These are phyloP conservation scores for Hedychridium roseum DNA, from an alignment of 2,888 invertebrate genomes.

Conservation along the genomic window DNA sequence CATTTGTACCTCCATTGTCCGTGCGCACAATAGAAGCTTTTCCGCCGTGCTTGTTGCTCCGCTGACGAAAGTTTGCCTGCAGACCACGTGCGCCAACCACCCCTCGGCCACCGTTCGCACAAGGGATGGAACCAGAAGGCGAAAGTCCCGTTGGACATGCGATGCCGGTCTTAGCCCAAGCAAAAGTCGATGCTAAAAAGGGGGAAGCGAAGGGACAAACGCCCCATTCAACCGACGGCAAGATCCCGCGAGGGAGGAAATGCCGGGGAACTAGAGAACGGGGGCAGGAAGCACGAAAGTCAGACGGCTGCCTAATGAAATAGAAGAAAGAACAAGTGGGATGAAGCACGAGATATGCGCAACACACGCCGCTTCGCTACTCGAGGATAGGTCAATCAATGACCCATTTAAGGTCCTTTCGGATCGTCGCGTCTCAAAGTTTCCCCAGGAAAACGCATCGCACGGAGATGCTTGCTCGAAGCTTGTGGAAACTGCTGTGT, in stretches of 20 bases:
- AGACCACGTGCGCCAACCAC: slow-evolving; percentile 27
- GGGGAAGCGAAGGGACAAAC: background rate
- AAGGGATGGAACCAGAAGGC: background rate
- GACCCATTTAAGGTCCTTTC: slow-evolving; percentile 51
- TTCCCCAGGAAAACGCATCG: slow-evolving; percentile 5
- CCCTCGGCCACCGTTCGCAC: background rate
- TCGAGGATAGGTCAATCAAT: slow-evolving; percentile 55
- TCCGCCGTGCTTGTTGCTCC: slow-evolving; percentile 44
- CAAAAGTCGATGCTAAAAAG: no score
- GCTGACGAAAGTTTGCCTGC: slow-evolving; percentile 41
- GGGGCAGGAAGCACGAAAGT: background rate
- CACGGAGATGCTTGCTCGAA: no score
- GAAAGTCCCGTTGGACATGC: background rate
- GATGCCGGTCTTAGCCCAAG: no score
- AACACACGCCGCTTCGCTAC: slow-evolving; percentile 21
- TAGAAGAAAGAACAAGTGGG: slow-evolving; percentile 14
- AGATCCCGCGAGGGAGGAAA: no score
- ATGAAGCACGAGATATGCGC: slow-evolving; percentile 4
- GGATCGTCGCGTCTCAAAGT: slow-evolving; percentile 25
- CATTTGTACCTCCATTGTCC: slow-evolving; percentile 45
- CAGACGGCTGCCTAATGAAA: slow-evolving; percentile 10
- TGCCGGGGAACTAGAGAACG: background rate
- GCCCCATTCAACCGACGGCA: no score
- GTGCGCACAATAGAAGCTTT: slow-evolving; percentile 44
- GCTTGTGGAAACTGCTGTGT: no score